Evolutionary conservation across 2,113 vertebrate genomes (phyloP).

Genomic region (Gymnobelideus leadbeateri): DNA sequence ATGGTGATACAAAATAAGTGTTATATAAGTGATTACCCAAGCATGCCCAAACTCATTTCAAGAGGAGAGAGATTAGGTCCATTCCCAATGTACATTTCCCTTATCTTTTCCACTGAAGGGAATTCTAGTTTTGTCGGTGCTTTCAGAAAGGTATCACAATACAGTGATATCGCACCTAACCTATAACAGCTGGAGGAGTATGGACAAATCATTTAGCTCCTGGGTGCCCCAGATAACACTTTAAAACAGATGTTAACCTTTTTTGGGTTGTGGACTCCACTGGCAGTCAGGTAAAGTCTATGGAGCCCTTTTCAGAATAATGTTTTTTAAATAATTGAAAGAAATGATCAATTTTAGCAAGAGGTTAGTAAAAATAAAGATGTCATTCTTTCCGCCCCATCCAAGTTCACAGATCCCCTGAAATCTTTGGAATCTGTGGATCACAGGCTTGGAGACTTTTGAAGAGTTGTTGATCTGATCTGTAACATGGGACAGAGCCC

Average conservation of each 20-base stretch:
- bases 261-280: neutral
- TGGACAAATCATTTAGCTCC: neutral
- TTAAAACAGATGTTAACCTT: neutral
- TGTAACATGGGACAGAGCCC: neutral
- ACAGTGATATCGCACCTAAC: neutral
- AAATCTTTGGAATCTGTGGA: neutral
- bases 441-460: neutral
- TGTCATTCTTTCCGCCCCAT: neutral
- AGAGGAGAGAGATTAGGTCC: neutral
- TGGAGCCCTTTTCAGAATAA: neutral
- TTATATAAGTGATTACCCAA: neutral
- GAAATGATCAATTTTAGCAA: neutral
- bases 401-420: neutral
- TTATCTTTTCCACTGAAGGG: neutral
- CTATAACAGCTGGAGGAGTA: neutral
- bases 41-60: neutral
- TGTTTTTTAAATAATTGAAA: neutral
- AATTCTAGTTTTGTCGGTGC: neutral
- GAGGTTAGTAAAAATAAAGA: neutral
- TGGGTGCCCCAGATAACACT: neutral
- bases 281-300: neutral
- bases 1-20: neutral
- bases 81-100: neutral
- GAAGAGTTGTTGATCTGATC: neutral
- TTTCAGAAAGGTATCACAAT: neutral